Conservation (phyloP, 2,888 invertebrate genomes). For the Microctonus aethiopoides region DNA sequence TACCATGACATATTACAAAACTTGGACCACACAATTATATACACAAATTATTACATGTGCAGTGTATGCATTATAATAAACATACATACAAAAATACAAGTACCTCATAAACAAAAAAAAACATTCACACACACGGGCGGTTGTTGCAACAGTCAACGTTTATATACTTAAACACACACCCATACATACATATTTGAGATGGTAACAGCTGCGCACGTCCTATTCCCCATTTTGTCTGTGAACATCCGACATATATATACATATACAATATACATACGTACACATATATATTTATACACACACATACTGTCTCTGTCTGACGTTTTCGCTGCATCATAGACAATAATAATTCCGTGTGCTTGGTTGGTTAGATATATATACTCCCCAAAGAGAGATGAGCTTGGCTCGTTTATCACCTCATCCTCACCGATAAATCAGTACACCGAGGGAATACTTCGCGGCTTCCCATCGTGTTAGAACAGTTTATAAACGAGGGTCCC, state of each 20-base stretch:
- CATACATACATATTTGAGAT: background rate
- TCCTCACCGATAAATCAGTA: constrained; percentile 62
- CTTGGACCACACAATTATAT: background rate
- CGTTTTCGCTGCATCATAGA: background rate
- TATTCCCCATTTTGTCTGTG: background rate
- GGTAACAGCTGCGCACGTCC: constrained; percentile 10
- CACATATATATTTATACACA: background rate
- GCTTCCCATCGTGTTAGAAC: constrained; percentile 64
- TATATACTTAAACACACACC: background rate
- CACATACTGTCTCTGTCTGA: background rate
- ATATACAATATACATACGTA: no score
- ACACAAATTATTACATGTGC: background rate
- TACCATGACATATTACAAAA: background rate
- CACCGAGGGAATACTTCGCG: constrained; percentile 57
- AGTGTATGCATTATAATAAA: no score
- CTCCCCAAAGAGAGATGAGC: constrained; percentile 49
- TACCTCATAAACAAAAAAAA: no score
- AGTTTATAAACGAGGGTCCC: constrained; percentile 58
- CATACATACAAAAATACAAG: no score
- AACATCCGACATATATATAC: background rate
- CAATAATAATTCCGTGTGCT: constrained; percentile 14
- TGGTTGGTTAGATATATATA: constrained; percentile 2
- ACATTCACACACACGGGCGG: background rate
- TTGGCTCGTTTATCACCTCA: constrained; percentile 60
- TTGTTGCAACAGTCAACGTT: background rate